These are phyloP conservation scores for Psittacula echo DNA, from an alignment of 2,797 vertebrate genomes.

Conservation along the genomic window DNA sequence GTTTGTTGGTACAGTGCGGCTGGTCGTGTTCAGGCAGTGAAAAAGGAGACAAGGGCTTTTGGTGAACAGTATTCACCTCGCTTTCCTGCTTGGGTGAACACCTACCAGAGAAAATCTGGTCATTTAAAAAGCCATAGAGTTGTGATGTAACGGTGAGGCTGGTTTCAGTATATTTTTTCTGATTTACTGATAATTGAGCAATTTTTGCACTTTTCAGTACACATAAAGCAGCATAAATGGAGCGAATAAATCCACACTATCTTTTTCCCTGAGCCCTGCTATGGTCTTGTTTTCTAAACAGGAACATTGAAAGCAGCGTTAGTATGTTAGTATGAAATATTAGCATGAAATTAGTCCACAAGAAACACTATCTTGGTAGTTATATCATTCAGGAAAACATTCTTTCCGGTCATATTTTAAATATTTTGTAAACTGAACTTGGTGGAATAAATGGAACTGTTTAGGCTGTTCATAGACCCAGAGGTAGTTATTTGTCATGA, in stretches of 20 bases:
- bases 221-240: background rate
- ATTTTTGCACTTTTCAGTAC: background rate
- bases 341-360: background rate
- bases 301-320: background rate
- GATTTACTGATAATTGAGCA: background rate
- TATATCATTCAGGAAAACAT: background rate
- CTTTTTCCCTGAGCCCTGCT: background rate
- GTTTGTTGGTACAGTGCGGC: rapidly evolving
- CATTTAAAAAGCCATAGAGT: background rate
- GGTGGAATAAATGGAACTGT: background rate
- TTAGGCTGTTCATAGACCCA: background rate
- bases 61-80: background rate
- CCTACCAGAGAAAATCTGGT: background rate
- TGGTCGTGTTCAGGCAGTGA: rapidly evolving
- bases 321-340: background rate
- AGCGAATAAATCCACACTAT: background rate
- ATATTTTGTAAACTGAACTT: background rate
- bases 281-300: background rate
- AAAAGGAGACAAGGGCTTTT: background rate
- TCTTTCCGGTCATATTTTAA: background rate
- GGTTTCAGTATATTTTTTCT: background rate
- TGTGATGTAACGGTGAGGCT: background rate
- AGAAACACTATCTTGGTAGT: background rate
- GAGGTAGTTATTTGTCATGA: background rate
- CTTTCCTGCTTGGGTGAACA: background rate